phyloP scores from a whole-genome alignment of 2,888 invertebrate genomes.

The Pardosa pseudoannulata region DNA sequence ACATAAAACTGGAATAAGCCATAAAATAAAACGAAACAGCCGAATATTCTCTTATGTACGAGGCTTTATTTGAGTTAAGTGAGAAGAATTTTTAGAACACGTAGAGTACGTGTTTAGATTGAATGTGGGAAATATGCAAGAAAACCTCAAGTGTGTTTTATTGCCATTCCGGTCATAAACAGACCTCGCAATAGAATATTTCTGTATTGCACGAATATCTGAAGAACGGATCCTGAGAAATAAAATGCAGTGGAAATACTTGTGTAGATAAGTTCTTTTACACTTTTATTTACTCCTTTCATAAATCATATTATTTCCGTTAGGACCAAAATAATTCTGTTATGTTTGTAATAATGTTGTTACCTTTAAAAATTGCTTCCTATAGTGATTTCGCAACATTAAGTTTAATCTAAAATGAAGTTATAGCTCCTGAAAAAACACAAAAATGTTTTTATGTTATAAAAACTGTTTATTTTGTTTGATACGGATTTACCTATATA shows the following conservation, averaged over 20 bases:
- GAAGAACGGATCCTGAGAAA: background rate
- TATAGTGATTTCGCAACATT: too few relatives aligned
- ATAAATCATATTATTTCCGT: background rate
- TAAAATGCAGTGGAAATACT: background rate
- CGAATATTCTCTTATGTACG: background rate
- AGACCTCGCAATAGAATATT: background rate
- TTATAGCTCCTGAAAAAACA: too few relatives aligned
- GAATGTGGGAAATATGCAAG: constrained; percentile 14
- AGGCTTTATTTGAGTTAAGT: background rate
- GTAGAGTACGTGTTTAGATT: background rate
- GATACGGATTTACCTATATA: too few relatives aligned
- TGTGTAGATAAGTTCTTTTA: background rate
- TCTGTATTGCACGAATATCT: background rate
- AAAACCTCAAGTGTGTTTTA: constrained; percentile 12
- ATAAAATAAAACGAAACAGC: background rate
- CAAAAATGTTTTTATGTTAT: too few relatives aligned
- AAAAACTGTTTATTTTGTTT: too few relatives aligned
- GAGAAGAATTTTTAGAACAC: constrained; percentile 2
- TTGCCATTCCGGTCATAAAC: background rate
- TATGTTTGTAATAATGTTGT: too few relatives aligned
- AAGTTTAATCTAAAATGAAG: too few relatives aligned
- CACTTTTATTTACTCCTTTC: background rate
- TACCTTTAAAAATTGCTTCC: too few relatives aligned
- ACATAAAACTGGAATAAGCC: constrained; percentile 3
- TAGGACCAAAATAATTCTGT: too few relatives aligned